Evolutionary conservation across 2,888 invertebrate species (phyloP), one percentile per base, ranked within the genome.

Genomic region (Marasmarcha lunaedactyla): DNA sequence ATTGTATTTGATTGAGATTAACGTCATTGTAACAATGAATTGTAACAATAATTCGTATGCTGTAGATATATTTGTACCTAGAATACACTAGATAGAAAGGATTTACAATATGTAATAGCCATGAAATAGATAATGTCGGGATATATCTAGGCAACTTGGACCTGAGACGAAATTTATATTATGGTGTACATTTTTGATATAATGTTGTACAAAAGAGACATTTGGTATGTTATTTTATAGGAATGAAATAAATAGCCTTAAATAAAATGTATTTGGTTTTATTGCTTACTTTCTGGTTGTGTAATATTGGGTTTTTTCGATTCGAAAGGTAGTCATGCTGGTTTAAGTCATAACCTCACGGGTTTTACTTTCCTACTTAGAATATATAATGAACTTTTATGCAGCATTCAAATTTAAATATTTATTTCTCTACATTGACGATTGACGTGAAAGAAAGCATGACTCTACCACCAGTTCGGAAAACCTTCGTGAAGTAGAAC

Each of bases 211-310:
- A 84, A 84, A 84, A 78, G 83, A 84, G 76, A 84, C 78, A 78
- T 84, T 84, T 84, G 81, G 84, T 84, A 84, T 84, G 84, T 83
- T 84, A 84, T 84, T 84, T 84, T 84, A 84, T 83, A 84, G 84
- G 84, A 84, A 84, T 81, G 79, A 84, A 84, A 84, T 84, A 84
- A 84, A 84, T 84, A 84, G 84, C 73, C 71, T 83, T 84, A 84
- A 84, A 74, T 47, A 51, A 45, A 44, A 34, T 30, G 4, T 30
- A 11, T 30, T 30, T 30, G 10, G 10, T 30, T 30, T 11, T 30
- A 20, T 20, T 20, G n/a, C n/a, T n/a, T 59, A 48, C 61, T 59
- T 62, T 59, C 59, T 60, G n/a, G n/a, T n/a, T n/a, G n/a, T n/a
- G n/a, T n/a, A n/a, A n/a, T n/a, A n/a, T n/a, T n/a, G n/a, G n/a